Base-by-base conservation (phyloP, 2,113 vertebrate species). In the Aegotheles bennettii region DNA sequence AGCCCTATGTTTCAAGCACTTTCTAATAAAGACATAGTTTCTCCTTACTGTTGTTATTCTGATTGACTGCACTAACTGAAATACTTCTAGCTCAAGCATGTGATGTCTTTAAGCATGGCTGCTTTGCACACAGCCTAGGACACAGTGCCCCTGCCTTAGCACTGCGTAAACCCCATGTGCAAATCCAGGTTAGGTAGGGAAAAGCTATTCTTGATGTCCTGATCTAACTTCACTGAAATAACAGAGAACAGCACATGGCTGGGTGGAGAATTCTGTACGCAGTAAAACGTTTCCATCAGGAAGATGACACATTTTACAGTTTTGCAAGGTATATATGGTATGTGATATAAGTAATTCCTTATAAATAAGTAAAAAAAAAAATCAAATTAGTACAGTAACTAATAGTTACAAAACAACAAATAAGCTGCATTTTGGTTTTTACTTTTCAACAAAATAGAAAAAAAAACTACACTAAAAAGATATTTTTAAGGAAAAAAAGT, bases 1-100 rank as follows among this genome's bases (percentile, higher is more conserved):
- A 80, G 16, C 11, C 13, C 3, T 35, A 0, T 24, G 3, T 53
- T 79, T 85, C 38, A 71, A 85, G 12, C 8, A 38, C 35, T 45
- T 86, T 4, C 3, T 67, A 59, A 25, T 42, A 78, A 70, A 71
- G 2, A 13, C 29, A 31, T 0, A 0, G 3, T 51, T 45, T 45
- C 45, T 3, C 42, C 21, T 65, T 6, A 36, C 5, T 42, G 8
- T 2, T 81, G 89, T 90, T 56, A 25, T 70, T 94, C 50, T 64
- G 29, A 73, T 10, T 64, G 35, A 69, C 40, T 69, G 16, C 31
- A 51, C 4, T 28, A 40, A 28, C 7, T 26, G 15, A 26, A 54
- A 36, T 1, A 36, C 1, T 81, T 26, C 77, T 0, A 7, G 45
- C 77, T 68, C n/a, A 80, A 50, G 43, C 24, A 33, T 25, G 5